These are phyloP conservation scores for Entomobrya proxima DNA, from an alignment of 2,888 invertebrate species.

Conservation along the genomic window DNA sequence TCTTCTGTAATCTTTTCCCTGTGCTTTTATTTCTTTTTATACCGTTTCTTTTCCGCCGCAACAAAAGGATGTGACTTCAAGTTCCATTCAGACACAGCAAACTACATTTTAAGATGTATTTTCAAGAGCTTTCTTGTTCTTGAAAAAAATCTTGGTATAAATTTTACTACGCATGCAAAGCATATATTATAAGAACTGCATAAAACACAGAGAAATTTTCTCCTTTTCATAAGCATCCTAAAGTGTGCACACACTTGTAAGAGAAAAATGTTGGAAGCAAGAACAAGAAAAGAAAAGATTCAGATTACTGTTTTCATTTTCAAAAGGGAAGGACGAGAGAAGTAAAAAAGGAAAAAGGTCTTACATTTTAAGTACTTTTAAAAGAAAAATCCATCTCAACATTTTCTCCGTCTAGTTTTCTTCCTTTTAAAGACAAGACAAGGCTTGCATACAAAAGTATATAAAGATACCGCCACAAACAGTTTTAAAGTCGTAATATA, in stretches of 20 bases:
- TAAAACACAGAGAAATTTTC: conserved; percentile 14
- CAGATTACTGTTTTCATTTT: conserved; percentile 44
- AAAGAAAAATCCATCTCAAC: conserved; percentile 18
- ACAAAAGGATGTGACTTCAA: neutral
- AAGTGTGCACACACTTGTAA: neutral
- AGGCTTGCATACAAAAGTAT: neutral
- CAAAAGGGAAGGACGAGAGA: neutral
- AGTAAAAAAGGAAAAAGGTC: neutral
- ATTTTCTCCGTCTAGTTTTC: conserved; percentile 28
- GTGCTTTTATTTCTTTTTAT: neutral
- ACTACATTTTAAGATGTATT: neutral
- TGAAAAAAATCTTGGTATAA: neutral
- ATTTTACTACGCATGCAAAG: neutral
- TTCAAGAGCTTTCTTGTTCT: neutral
- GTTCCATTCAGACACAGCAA: neutral
- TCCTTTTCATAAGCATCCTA: neutral
- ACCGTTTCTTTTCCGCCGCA: neutral
- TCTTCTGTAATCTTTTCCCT: neutral
- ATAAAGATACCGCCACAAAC: too few relatives aligned
- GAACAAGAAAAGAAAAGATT: conserved; percentile 26
- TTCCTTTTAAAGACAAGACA: neutral
- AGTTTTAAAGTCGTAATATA: too few relatives aligned
- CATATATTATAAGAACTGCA: neutral
- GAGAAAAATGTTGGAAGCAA: neutral
- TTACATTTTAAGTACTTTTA: conserved; percentile 52